Evolutionary conservation across 1,140 invertebrate genomes (phyloP).

Genomic region (Helicoverpa zea): DNA sequence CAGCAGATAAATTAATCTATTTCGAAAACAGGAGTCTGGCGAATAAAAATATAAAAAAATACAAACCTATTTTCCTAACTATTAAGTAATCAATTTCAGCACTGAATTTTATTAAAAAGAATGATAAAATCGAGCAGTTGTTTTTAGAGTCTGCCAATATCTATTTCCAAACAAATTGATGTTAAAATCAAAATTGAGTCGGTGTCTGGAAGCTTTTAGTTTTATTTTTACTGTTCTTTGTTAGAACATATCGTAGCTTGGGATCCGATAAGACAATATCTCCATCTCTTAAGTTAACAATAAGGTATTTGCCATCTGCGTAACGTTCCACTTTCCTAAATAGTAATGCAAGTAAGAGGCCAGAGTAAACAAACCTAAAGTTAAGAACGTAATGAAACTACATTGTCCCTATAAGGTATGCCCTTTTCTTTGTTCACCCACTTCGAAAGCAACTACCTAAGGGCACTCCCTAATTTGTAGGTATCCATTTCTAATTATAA

Average conservation of each 20-base stretch:
- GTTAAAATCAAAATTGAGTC: too few species aligned
- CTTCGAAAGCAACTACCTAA: conserved; percentile 19
- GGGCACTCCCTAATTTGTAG: conserved; percentile 30
- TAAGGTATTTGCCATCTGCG: conserved; percentile 17
- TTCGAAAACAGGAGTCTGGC: too few species aligned
- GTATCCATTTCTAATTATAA: background rate
- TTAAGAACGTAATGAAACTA: conserved; percentile 42
- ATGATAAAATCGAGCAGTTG: too few species aligned
- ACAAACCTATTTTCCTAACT: too few species aligned
- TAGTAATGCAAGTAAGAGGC: conserved; percentile 32
- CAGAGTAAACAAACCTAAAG: conserved; percentile 32
- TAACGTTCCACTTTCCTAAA: conserved; percentile 15
- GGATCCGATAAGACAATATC: conserved; percentile 3
- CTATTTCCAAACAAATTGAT: background rate
- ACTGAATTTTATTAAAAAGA: too few species aligned
- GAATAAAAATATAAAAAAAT: too few species aligned
- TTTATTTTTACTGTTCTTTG: too few species aligned
- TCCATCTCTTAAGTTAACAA: conserved; percentile 11
- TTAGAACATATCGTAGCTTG: background rate
- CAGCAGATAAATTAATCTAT: too few species aligned
- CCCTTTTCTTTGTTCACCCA: conserved; percentile 42
- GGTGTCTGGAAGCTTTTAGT: too few species aligned
- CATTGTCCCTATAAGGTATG: conserved; percentile 20
- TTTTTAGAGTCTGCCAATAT: too few species aligned
- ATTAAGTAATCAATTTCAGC: too few species aligned